Evolutionary conservation across 1,140 invertebrate genomes (phyloP).

Genomic region (Mactra quadrangularis): DNA sequence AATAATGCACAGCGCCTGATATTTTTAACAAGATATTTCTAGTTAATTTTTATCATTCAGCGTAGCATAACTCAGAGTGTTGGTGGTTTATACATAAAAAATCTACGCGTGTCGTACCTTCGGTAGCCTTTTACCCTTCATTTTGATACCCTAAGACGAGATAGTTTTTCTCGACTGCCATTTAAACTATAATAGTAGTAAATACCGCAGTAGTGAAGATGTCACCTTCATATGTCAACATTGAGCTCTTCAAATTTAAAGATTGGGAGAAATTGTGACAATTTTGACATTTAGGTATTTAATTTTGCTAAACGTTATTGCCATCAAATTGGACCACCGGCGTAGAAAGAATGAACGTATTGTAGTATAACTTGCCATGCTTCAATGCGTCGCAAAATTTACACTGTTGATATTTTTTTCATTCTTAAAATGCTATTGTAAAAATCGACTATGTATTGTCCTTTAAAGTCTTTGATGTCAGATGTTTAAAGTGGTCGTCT

Average conservation of each 20-base stretch:
- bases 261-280: slow-evolving; percentile 33
- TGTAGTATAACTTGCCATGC: slow-evolving; percentile 8
- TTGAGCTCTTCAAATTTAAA: background rate
- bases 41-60: no score
- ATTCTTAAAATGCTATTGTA: slow-evolving; percentile 20
- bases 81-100: no score
- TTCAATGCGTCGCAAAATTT: slow-evolving; percentile 11
- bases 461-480: slow-evolving; percentile 6
- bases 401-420: slow-evolving; percentile 14
- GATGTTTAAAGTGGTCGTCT: slow-evolving; percentile 6
- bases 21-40: no score
- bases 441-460: background rate
- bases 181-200: no score
- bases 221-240: slow-evolving; percentile 26
- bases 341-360: background rate
- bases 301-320: slow-evolving; percentile 53
- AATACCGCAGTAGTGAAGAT: slow-evolving; percentile 3
- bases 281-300: slow-evolving; percentile 62
- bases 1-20: no score
- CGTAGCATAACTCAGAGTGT: no score
- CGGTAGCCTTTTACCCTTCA: no score
- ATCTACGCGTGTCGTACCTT: no score
- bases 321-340: slow-evolving; percentile 59
- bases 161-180: no score
- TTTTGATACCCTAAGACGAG: no score